A percentile compares a stretch with the other conserved stretches of the same genome.
phyloP scores from a whole-genome alignment of 1,140 invertebrate genomes.

The Ruditapes philippinarum region DNA sequence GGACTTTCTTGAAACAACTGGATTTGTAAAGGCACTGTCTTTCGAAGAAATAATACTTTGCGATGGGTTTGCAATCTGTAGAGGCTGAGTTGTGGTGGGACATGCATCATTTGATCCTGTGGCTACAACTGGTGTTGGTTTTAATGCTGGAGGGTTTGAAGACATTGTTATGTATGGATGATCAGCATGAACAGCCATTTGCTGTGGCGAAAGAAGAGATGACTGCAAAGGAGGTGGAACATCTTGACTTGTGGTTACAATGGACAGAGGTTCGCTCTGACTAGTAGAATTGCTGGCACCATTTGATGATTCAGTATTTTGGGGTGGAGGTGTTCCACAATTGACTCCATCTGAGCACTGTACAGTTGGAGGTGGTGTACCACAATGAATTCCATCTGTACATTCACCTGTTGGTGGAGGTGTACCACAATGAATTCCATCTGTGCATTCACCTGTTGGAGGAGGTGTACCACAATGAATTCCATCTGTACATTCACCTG shows the following conservation, averaged over 20 bases:
- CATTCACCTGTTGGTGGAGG: conserved; percentile 22
- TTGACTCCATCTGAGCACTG: conserved; percentile 27
- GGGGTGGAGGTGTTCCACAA: conserved; percentile 43
- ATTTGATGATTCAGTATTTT: neutral
- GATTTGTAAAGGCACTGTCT: conserved; percentile 47
- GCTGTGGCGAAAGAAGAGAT: conserved; percentile 16
- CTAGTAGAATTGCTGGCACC: neutral
- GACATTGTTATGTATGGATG: conserved; percentile 54
- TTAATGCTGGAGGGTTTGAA: neutral
- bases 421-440: conserved; percentile 50
- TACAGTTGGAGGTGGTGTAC: conserved; percentile 37
- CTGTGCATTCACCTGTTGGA: conserved; percentile 6
- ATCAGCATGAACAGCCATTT: conserved; percentile 45
- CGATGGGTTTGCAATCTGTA: neutral
- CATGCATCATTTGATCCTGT: neutral
- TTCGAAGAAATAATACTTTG: conserved; percentile 11
- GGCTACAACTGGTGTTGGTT: conserved; percentile 43
- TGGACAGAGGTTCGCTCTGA: neutral
- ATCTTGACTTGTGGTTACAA: neutral
- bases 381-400: conserved; percentile 51
- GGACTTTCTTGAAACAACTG: neutral
- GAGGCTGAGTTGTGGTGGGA: neutral
- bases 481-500: conserved; percentile 22
- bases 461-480: conserved; percentile 60
- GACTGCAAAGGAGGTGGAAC: neutral